These are phyloP conservation scores for Clusia tigrina DNA, from an alignment of 2,888 invertebrate genomes.

Conservation along the genomic window DNA sequence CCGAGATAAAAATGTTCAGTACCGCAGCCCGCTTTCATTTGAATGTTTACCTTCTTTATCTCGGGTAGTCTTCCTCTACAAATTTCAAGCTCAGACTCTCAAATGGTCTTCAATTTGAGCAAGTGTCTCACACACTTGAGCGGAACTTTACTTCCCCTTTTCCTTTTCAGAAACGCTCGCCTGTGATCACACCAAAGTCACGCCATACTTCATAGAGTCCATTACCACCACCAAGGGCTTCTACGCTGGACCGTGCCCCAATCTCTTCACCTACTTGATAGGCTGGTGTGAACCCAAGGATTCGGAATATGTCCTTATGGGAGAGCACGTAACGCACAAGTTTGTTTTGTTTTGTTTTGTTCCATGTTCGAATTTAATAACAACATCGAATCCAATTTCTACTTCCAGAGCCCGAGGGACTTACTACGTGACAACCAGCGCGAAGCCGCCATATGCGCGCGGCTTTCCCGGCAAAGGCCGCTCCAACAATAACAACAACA, in stretches of 20 bases:
- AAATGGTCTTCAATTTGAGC: not conserved
- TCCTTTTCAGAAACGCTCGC: slow-evolving; percentile 76
- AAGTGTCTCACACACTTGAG: not conserved
- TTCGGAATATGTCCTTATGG: slow-evolving; percentile 84
- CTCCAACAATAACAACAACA: slow-evolving; percentile 40
- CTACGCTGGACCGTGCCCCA: slow-evolving; percentile 86
- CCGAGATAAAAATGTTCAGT: too few species aligned
- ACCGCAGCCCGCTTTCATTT: too few species aligned
- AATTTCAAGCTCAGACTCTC: not conserved
- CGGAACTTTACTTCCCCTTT: too few species aligned
- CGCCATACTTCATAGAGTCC: slow-evolving; percentile 89
- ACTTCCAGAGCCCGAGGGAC: slow-evolving; percentile 78
- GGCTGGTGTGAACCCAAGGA: slow-evolving; percentile 85
- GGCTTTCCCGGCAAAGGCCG: slow-evolving; percentile 76
- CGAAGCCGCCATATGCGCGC: slow-evolving; percentile 83
- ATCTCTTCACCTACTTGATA: slow-evolving; percentile 81
- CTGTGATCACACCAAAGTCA: slow-evolving; percentile 90
- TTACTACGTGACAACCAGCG: slow-evolving; percentile 86
- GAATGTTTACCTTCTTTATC: not conserved
- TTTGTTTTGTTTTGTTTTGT: slow-evolving; percentile 50
- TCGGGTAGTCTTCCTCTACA: not conserved
- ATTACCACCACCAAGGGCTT: slow-evolving; percentile 82
- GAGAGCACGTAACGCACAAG: slow-evolving; percentile 81
- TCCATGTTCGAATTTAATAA: not conserved
- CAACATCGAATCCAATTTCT: not conserved